Evolutionary conservation across 2,888 invertebrate genomes (phyloP), one percentile per base, ranked within the genome.

Genomic region (Zygaena filipendulae): DNA sequence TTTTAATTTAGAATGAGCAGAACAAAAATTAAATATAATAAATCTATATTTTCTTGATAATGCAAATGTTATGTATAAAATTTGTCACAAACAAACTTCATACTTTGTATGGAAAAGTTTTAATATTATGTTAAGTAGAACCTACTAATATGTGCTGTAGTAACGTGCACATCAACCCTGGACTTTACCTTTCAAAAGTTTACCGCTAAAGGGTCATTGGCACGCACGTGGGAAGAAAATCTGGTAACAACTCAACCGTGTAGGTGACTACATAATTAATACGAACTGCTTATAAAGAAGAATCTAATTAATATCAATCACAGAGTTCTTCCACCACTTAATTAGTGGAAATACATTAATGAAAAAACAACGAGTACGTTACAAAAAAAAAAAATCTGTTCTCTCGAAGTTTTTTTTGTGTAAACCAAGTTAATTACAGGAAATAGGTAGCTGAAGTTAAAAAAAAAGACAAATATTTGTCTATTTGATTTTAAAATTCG

Each of bases 41-140:
- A n/a, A n/a, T n/a, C 47, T 43, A 50, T 45, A 58, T 67, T 64
- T 69, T 64, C 64, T 49, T 51, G 53, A 55, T 68, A 66, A 72
- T 70, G 71, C 54, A 52, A 52, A 60, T 60, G 47, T 55, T 64
- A 34, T 69, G 66, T 68, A 52, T 18, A 11, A 18, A 13, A 16
- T 4, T 7, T 7, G 16, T 16, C 7, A 7, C 53, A 46, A 49
- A 41, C 39, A 36, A 59, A 67, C 61, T 68, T 61, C 42, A 46
- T 47, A 52, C 54, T 60, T 45, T 47, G 40, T 31, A 35, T 36
- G 37, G 29, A 42, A 59, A 74, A 72, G 66, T 72, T 75, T 74
- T 71, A 74, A 75, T 71, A n/a, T n/a, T n/a, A 71, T 53, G 49
- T 47, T 43, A 46, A 50, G 50, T 39, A 32, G 21, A 24, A 13